phyloP scores from a whole-genome alignment of 53 echinoderm and acorn worm genomes.

The Arbacia lixula region DNA sequence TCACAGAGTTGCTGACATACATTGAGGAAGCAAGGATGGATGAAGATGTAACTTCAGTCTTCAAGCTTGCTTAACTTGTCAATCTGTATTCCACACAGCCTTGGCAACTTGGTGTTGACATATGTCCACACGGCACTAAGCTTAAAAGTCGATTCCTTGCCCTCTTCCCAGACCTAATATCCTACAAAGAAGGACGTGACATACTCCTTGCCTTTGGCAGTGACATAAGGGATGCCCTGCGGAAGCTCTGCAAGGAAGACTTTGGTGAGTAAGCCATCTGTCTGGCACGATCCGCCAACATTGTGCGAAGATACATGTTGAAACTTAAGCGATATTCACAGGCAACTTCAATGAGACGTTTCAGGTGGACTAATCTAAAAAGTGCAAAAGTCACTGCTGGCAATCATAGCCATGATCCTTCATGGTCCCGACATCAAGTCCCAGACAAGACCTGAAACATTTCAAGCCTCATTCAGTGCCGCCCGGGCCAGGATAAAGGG shows the following conservation, averaged over 20 bases:
- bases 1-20: slow-evolving; percentile 54
- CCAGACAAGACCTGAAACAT: background rate
- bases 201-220: slow-evolving; percentile 39
- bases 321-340: slow-evolving; percentile 18
- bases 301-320: slow-evolving; percentile 41
- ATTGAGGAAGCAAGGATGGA: slow-evolving; percentile 31
- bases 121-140: slow-evolving; percentile 20
- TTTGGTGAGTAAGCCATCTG: slow-evolving; percentile 45
- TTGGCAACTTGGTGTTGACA: slow-evolving; percentile 40
- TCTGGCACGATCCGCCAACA: slow-evolving; percentile 39
- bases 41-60: slow-evolving; percentile 37
- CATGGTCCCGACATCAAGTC: slow-evolving; percentile 31
- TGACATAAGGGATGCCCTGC: slow-evolving; percentile 39
- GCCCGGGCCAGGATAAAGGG: too few species aligned
- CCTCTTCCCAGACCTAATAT: slow-evolving; percentile 42
- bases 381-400: slow-evolving; percentile 29
- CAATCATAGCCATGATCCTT: slow-evolving; percentile 35
- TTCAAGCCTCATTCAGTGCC: slow-evolving; percentile 3
- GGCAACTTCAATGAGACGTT: slow-evolving; percentile 4
- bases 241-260: slow-evolving; percentile 21
- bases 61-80: slow-evolving; percentile 44
- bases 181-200: slow-evolving; percentile 43
- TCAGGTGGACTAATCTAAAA: slow-evolving; percentile 3
- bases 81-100: slow-evolving; percentile 34
- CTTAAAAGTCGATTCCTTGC: slow-evolving; percentile 46